A percentile compares a stretch with the other conserved stretches of the same genome.
Conservation (phyloP, 2,888 invertebrate genomes). For the Acheta domesticus region DNA sequence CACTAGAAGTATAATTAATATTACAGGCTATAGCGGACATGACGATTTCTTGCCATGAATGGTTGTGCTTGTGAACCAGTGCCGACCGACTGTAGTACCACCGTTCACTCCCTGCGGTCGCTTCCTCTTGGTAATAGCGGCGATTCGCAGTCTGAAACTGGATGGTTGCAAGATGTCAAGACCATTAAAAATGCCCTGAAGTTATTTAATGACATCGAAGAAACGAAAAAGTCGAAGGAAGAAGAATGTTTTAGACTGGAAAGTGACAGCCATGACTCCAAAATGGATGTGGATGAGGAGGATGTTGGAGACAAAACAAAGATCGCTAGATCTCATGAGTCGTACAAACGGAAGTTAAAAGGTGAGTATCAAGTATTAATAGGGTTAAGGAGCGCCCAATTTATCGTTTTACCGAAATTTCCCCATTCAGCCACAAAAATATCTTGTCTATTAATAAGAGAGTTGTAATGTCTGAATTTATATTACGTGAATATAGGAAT, state of each 20-base stretch:
- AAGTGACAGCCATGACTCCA: slow-evolving; percentile 9
- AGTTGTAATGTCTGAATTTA: background rate
- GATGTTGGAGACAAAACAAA: background rate
- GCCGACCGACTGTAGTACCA: slow-evolving; percentile 4
- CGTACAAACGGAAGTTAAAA: background rate
- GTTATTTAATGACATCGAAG: background rate
- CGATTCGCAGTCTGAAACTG: background rate
- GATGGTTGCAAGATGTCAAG: background rate
- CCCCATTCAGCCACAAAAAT: no score
- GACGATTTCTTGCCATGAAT: slow-evolving; percentile 2
- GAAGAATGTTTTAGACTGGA: background rate
- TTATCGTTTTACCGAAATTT: no score
- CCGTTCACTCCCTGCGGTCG: background rate
- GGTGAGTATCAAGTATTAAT: background rate
- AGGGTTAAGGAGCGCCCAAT: no score
- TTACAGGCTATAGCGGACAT: background rate
- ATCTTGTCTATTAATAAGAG: no score
- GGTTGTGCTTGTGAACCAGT: background rate
- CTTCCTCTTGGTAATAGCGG: background rate
- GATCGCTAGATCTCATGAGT: background rate
- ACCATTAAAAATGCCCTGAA: background rate
- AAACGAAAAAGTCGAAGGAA: background rate
- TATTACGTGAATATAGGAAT: background rate
- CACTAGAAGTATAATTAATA: background rate
- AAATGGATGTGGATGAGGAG: slow-evolving; percentile 8